Percentiles rank a stretch among this genome's conserved stretches.
These are phyloP conservation scores for Furcifer pardalis DNA, from an alignment of 2,797 vertebrate genomes.

Conservation along the genomic window DNA sequence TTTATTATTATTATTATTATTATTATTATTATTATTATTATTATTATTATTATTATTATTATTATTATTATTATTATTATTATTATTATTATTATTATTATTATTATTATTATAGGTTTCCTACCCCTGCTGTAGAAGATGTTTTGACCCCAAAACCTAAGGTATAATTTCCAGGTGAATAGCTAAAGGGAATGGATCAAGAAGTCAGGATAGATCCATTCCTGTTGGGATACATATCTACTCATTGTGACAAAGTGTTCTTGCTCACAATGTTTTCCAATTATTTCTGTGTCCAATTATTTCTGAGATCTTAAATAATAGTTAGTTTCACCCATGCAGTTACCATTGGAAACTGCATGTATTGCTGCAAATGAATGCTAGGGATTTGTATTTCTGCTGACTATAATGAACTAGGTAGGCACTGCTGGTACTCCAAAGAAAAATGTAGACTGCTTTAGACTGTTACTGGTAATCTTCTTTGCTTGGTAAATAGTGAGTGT, in stretches of 20 bases:
- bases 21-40: too few relatives aligned
- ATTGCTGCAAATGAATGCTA: background rate
- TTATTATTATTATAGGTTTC: too few relatives aligned
- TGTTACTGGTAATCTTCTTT: background rate
- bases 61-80: too few relatives aligned
- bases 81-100: too few relatives aligned
- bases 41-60: too few relatives aligned
- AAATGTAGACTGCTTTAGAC: background rate
- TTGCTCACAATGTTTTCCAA: background rate
- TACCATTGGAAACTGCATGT: conserved; percentile 16
- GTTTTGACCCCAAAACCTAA: background rate
- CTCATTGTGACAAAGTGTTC: background rate
- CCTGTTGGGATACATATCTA: background rate
- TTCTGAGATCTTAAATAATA: background rate
- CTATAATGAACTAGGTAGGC: background rate
- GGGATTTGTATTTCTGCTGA: conserved; percentile 14
- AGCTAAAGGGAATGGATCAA: conserved; percentile 19
- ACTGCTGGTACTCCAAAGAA: background rate
- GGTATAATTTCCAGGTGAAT: background rate
- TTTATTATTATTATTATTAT: too few relatives aligned
- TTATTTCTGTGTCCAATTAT: background rate
- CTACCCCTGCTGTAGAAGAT: too few relatives aligned
- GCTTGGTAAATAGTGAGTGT: too few relatives aligned
- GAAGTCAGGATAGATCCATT: background rate
- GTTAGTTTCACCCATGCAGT: conserved; percentile 14